Percentiles rank a stretch among this genome's conserved stretches.
Evolutionary conservation across 1,140 invertebrate species (phyloP).

Genomic region (Ridgeia piscesae): DNA sequence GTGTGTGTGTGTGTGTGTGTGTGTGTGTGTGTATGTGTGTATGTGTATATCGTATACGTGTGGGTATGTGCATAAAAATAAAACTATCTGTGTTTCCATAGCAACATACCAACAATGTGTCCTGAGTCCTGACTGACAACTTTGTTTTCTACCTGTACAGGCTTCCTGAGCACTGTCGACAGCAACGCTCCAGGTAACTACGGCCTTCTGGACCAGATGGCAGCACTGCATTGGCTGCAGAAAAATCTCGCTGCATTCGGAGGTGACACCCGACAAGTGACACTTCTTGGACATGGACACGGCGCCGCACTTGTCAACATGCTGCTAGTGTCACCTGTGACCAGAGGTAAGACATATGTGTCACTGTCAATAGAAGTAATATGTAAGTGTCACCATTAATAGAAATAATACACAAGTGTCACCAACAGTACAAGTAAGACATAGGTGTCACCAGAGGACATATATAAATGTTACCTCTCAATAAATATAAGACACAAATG

Average conservation of each 20-base stretch:
- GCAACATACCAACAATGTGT: neutral
- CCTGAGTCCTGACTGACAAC: neutral
- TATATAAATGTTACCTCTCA: neutral
- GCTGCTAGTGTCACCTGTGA: slow-evolving; percentile 26
- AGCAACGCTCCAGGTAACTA: slow-evolving; percentile 36
- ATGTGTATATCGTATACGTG: too few species aligned
- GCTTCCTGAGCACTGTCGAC: slow-evolving; percentile 37
- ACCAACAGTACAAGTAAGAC: neutral
- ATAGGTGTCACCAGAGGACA: neutral
- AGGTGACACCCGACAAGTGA: slow-evolving; percentile 24
- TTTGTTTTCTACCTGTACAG: slow-evolving; percentile 10
- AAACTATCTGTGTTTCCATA: too few species aligned
- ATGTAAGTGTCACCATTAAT: neutral
- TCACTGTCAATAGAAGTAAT: slow-evolving; percentile 22
- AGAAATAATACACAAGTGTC: slow-evolving; percentile 14
- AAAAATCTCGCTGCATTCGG: slow-evolving; percentile 31
- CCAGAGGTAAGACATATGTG: slow-evolving; percentile 23
- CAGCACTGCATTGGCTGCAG: slow-evolving; percentile 66
- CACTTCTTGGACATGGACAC: slow-evolving; percentile 26
- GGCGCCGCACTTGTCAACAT: slow-evolving; percentile 28
- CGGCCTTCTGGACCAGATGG: slow-evolving; percentile 43
- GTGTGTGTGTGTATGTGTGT: neutral
- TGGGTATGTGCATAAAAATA: too few species aligned
- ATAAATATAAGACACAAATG: neutral
- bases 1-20: neutral